Evolutionary conservation across 2,888 invertebrate species (phyloP).

Genomic region (Hypsopygia costalis): DNA sequence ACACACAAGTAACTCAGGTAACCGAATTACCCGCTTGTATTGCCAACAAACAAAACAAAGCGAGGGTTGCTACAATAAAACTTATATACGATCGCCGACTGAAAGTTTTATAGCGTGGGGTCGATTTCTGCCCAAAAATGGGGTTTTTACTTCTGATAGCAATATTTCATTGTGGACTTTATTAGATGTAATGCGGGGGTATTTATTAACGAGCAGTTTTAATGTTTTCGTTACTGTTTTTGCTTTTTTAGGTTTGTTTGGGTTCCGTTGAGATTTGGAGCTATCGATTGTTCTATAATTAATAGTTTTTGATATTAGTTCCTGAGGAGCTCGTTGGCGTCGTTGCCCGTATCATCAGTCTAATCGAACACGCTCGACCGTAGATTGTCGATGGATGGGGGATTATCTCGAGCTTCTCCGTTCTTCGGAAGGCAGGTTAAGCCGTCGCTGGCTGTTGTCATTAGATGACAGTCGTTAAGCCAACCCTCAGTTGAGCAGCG

Average conservation of each 20-base stretch:
- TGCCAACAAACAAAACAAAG: constrained; percentile 51
- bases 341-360: too few relatives aligned
- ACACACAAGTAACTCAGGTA: constrained; percentile 35
- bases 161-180: constrained; percentile 66
- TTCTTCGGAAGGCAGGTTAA: too few relatives aligned
- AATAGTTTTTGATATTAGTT: too few relatives aligned
- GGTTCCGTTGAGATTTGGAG: not conserved
- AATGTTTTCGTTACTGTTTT: constrained; percentile 31
- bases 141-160: constrained; percentile 56
- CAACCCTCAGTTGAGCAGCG: too few relatives aligned
- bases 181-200: constrained; percentile 59
- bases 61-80: constrained; percentile 44
- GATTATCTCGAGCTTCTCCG: too few relatives aligned
- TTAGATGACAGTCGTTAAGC: too few relatives aligned
- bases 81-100: constrained; percentile 57
- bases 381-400: too few relatives aligned
- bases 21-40: constrained; percentile 45
- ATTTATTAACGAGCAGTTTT: constrained; percentile 53
- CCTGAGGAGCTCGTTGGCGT: too few relatives aligned
- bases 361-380: too few relatives aligned
- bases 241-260: constrained; percentile 17
- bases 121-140: constrained; percentile 44
- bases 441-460: too few relatives aligned
- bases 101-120: constrained; percentile 64
- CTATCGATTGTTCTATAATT: too few relatives aligned